These are phyloP conservation scores for Vireo altiloquus DNA, from an alignment of 2,113 vertebrate species.

Conservation along the genomic window DNA sequence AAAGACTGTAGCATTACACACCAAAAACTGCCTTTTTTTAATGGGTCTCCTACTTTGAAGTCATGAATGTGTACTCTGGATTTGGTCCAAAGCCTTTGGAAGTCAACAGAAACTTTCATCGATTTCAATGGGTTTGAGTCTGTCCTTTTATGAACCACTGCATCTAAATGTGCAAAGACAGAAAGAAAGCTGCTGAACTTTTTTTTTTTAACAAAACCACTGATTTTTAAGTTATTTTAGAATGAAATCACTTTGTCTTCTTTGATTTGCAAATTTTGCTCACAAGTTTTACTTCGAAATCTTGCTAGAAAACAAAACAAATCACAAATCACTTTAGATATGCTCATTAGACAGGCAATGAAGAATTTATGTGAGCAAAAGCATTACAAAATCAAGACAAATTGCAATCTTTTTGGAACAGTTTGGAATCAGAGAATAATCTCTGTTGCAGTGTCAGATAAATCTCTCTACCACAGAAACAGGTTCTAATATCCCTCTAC, in stretches of 20 bases:
- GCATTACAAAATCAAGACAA: not conserved
- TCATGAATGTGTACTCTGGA: slow-evolving; percentile 33
- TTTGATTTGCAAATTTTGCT: not conserved
- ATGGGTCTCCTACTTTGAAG: slow-evolving; percentile 31
- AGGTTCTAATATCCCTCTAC: not conserved
- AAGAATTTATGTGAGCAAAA: not conserved
- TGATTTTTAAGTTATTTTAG: not conserved
- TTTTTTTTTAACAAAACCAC: not conserved
- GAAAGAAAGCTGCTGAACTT: not conserved
- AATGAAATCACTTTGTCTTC: not conserved
- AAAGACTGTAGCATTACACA: slow-evolving; percentile 35
- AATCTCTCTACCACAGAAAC: not conserved
- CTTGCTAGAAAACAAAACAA: not conserved
- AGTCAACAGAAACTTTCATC: slow-evolving; percentile 19
- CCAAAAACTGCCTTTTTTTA: slow-evolving; percentile 37
- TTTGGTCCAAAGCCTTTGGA: slow-evolving; percentile 28
- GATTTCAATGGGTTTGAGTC: not conserved
- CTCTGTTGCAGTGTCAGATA: not conserved
- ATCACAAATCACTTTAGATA: not conserved
- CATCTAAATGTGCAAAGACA: not conserved
- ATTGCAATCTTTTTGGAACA: not conserved
- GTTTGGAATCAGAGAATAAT: not conserved
- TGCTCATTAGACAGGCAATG: not conserved
- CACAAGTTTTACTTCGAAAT: not conserved
- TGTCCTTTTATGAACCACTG: not conserved